Evolutionary conservation across 2,888 invertebrate species (phyloP), one percentile per base, ranked within the genome.

Genomic region (Alcis repandata): DNA sequence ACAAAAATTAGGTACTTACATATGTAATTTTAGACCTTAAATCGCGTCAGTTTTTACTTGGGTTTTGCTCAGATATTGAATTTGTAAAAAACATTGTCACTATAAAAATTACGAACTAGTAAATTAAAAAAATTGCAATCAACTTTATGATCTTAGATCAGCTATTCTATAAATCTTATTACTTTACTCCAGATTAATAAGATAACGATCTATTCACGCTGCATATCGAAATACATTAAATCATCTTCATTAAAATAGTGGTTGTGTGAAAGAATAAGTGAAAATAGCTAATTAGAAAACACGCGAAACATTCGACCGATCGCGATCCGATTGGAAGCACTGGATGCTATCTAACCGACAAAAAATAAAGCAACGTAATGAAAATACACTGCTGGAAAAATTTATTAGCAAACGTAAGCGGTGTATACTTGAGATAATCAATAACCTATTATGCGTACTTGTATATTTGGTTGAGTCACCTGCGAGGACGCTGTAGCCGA

Each of bases 261-360:
- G 58, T 56, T 59, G 54, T 68, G 54, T 60, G 53, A 63, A 66
- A 59, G 59, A 67, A 68, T 62, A 67, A 59, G 76, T 77, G 76
- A 79, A 82, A 81, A 79, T 82, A 73, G 78, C 74, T 82, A 83
- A 83, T 84, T 80, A 80, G 72, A 76, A 75, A 80, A 60, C 69
- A 78, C 76, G 78, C 78, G 75, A 79, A 80, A 76, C 75, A 78
- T 78, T 78, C 77, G 67, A 77, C 72, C 72, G 67, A 79, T 73
- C 74, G 72, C 74, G 71, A 73, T 71, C 71, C 70, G 71, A 78
- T 70, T 76, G 75, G 69, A 68, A 32, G 72, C 75, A 64, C 67
- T 68, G 74, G 72, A 72, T 69, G 74, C 71, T 71, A 75, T 74
- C 74, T 73, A 61, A 60, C 70, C 71, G 68, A 69, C 74, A 79